These are phyloP conservation scores for Bibio marci DNA, from an alignment of 2,888 invertebrate genomes.

Conservation along the genomic window DNA sequence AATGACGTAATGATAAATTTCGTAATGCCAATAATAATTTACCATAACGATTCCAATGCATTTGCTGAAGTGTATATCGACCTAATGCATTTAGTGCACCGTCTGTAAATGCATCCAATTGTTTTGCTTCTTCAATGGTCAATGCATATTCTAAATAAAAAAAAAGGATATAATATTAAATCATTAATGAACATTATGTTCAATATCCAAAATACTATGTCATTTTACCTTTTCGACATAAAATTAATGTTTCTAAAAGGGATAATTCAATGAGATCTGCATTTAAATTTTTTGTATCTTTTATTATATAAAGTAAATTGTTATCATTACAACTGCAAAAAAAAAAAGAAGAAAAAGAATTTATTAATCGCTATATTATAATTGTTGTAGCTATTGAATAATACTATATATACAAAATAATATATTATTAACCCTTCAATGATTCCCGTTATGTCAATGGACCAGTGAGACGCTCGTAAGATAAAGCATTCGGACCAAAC, in stretches of 20 bases:
- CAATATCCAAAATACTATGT: neutral
- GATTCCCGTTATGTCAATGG: conserved; percentile 28
- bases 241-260: conserved; percentile 32
- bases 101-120: conserved; percentile 23
- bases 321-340: conserved; percentile 18
- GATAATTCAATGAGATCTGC: conserved; percentile 32
- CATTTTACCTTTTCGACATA: conserved; percentile 32
- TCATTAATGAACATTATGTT: neutral
- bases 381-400: no score
- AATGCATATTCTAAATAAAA: conserved; percentile 19
- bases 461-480: conserved; percentile 38
- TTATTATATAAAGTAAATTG: conserved; percentile 23
- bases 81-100: conserved; percentile 23
- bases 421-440: conserved; percentile 17
- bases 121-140: conserved; percentile 16
- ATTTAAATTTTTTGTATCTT: conserved; percentile 25
- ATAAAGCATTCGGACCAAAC: conserved; percentile 42
- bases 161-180: neutral
- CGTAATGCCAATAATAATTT: conserved; percentile 23
- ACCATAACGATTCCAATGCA: conserved; percentile 26
- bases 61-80: conserved; percentile 23
- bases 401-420: no score
- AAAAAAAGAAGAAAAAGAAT: no score
- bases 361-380: no score
- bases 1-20: conserved; percentile 21